Evolutionary conservation across 1,140 invertebrate genomes (phyloP), one percentile per base, ranked within the genome.

Genomic region (Polyergus mexicanus): DNA sequence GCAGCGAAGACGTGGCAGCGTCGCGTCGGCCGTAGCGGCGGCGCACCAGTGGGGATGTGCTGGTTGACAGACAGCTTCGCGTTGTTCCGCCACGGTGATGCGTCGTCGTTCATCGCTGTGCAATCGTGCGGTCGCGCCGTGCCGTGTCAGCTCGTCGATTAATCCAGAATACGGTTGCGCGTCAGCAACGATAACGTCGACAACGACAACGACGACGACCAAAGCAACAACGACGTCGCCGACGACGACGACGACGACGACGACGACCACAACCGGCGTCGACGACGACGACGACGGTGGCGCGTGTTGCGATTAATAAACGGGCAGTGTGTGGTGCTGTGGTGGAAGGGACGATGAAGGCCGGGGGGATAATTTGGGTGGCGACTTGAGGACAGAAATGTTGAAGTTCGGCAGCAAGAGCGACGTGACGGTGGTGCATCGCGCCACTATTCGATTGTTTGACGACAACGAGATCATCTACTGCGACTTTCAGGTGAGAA

Each of bases 381-480:
- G 76, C 92, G 88, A 93, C 91, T 91, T 93, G 90, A 93, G 90
- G 91, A 81, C 91, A 93, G 91, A 94, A 95, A 97, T 97, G 97
- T 96, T 97, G 94, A 97, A 97, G 93, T 97, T 97, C 95, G 97
- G 96, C 88, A 97, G 96, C 91, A 97, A 98, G 96, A 98, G 97
- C 95, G 98, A 98, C 95, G 96, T 97, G 90, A 97, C 97, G 94
- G 96, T 97, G 96, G 97, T 98, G 95, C 98, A 98, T 96, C 98
- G 98, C 96, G 99, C 98, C 95, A 99, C 98, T 87, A 97, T 99
- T 87, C 96, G 98, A 91, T 96, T 99, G 88, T 96, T 99, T 90
- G 98, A 99, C 95, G 98, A 99, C 96, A 97, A 98, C 86, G 98
- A 99, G 96, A 97, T 99, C 91, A 96, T 99, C 92, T 97, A 99